These are phyloP conservation scores for Aurelia aurita complex sp. Pacific DNA, from an alignment of 30 jellyfish, hydroid and myxozoan genomes.

Conservation along the genomic window DNA sequence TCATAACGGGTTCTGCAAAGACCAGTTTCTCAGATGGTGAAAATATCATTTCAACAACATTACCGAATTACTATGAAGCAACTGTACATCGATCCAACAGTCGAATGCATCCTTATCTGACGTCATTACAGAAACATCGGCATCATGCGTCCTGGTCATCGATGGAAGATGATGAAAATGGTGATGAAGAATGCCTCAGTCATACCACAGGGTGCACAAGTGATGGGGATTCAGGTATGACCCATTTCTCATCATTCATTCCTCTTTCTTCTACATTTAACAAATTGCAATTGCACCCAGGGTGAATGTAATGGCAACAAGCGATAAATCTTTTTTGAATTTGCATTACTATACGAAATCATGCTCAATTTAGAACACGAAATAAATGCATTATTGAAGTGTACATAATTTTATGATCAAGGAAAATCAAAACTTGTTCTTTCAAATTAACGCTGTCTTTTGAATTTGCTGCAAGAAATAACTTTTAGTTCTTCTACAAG, in stretches of 20 bases:
- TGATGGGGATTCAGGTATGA: slow-evolving; percentile 85
- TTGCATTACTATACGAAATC: too few species aligned
- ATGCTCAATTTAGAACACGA: too few species aligned
- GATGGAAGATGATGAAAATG: slow-evolving; percentile 82
- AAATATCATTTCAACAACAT: slow-evolving; percentile 18
- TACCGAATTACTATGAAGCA: slow-evolving; percentile 65
- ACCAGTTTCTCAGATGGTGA: slow-evolving; percentile 66
- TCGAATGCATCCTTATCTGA: slow-evolving; percentile 77
- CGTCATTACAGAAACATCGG: slow-evolving; percentile 65
- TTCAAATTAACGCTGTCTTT: too few species aligned
- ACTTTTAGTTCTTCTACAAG: too few species aligned
- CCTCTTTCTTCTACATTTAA: not conserved
- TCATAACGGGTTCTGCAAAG: slow-evolving; percentile 44
- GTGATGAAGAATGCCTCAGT: slow-evolving; percentile 62
- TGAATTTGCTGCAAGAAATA: too few species aligned
- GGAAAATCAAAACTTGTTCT: too few species aligned
- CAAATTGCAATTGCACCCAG: not conserved
- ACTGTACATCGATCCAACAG: slow-evolving; percentile 48
- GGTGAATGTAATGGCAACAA: too few species aligned
- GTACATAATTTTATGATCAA: too few species aligned
- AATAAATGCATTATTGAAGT: too few species aligned
- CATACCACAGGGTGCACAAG: slow-evolving; percentile 71
- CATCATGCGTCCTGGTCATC: slow-evolving; percentile 80
- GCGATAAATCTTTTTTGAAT: too few species aligned
- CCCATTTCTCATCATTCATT: not conserved